Base-by-base conservation (phyloP, 2,113 vertebrate species). In the Burhinus oedicnemus region DNA sequence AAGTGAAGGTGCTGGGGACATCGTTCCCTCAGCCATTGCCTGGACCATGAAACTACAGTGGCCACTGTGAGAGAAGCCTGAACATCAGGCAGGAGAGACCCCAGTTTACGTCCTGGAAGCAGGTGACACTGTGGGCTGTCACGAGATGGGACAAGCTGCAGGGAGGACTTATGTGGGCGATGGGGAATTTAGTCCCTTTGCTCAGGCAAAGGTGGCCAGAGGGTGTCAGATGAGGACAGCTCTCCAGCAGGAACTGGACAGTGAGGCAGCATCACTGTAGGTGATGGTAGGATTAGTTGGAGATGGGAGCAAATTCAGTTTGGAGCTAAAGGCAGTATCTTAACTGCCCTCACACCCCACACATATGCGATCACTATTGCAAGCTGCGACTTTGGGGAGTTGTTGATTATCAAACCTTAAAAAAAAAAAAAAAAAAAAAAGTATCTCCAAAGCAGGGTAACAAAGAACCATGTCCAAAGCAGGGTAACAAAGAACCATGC, bases 101-200 rank as follows among this genome's bases (percentile, higher is more conserved):
- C 17, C 42, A 9, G 1, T 27, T 45, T 34, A 11, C 19, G 4
- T 55, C 44, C 61, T 77, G 88, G 62, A 34, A 55, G 52, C 22
- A 71, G 60, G 15, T 45, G 62, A 54, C 30, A 38, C 40, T 3
- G 4, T 7, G 62, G 51, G 45, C 44, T 83, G 52, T 20, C 17
- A 30, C 44, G 15, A 42, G 36, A 23, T 3, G 45, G 78, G 45
- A 65, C 23, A 11, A 61, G 34, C 68, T 62, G 45, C 29, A 42
- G 29, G 65, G 42, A 81, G 19, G 4, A 11, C 26, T 49, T 51
- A 3, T 0, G 36, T 0, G 1, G 57, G 29, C 0, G 3, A 51
- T 4, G 15, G 22, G 68, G 16, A 38, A 20, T 36, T 69, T 10
- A 38, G 44, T 69, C 27, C 42, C 26, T 62, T 57, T 60, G 25